Evolutionary conservation across 2,888 invertebrate genomes (phyloP).

Genomic region (Cerastis rubricosa): DNA sequence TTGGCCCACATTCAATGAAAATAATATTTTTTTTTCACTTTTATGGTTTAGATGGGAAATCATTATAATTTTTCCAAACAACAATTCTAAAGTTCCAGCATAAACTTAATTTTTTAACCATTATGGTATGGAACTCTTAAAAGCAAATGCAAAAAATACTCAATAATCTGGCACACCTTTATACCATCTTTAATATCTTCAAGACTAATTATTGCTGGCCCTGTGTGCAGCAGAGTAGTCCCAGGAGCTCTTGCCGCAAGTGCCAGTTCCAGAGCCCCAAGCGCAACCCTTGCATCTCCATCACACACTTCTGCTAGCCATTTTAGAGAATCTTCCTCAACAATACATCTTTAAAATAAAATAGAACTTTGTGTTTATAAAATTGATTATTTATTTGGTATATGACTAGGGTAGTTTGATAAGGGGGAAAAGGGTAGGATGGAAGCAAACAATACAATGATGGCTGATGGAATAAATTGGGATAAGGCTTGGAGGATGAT

Average conservation of each 20-base stretch:
- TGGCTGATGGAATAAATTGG: neutral
- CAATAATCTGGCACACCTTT: constrained; percentile 85
- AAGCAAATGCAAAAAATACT: neutral
- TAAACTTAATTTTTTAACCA: neutral
- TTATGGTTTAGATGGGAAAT: neutral
- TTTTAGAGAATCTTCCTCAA: constrained; percentile 91
- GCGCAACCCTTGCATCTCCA: constrained; percentile 95
- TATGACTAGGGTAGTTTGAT: neutral
- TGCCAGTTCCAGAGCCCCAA: constrained; percentile 94
- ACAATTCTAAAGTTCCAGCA: neutral
- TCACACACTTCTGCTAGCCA: constrained; percentile 95
- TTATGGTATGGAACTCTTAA: too few species aligned
- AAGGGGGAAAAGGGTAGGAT: neutral
- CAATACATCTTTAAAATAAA: constrained; percentile 74
- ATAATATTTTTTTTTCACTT: neutral
- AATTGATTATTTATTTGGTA: neutral
- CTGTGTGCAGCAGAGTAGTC: constrained; percentile 69
- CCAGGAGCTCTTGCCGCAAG: constrained; percentile 88
- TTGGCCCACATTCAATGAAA: neutral
- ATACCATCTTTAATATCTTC: constrained; percentile 94
- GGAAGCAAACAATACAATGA: neutral
- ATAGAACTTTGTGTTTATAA: neutral
- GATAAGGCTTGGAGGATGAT: neutral
- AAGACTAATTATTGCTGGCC: constrained; percentile 89
- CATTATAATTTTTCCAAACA: neutral